A percentile compares a stretch with the other conserved stretches of the same genome.
These are phyloP conservation scores for Amiota mariae DNA, from an alignment of 2,888 invertebrate genomes.

Conservation along the genomic window DNA sequence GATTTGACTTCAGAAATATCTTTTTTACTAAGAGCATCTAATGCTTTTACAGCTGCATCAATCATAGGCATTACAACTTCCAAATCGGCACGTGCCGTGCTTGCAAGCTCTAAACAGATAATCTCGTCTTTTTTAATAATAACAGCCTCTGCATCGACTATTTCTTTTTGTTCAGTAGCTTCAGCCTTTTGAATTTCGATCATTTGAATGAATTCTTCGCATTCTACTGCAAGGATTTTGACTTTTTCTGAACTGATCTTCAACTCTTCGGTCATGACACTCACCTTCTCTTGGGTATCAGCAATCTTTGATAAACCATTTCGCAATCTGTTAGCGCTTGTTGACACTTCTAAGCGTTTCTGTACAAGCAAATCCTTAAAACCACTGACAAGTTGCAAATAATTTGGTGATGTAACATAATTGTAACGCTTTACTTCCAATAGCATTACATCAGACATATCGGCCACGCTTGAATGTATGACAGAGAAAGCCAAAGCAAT, in stretches of 20 bases:
- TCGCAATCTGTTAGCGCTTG: conserved; percentile 84
- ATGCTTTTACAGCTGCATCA: conserved; percentile 84
- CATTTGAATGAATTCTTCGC: conserved; percentile 88
- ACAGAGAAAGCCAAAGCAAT: conserved; percentile 85
- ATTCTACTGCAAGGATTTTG: conserved; percentile 84
- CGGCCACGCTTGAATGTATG: conserved; percentile 87
- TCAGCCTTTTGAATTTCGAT: conserved; percentile 87
- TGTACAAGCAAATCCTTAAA: conserved; percentile 84
- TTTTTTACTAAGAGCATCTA: conserved; percentile 88
- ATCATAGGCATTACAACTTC: conserved; percentile 90
- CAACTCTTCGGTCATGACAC: conserved; percentile 87
- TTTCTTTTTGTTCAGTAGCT: conserved; percentile 87
- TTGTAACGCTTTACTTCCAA: conserved; percentile 85
- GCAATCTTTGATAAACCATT: conserved; percentile 91
- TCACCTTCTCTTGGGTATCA: conserved; percentile 87
- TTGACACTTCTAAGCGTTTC: conserved; percentile 82
- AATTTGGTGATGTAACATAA: conserved; percentile 92
- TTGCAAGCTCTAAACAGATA: conserved; percentile 87
- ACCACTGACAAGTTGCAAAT: conserved; percentile 87
- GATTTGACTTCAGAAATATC: conserved; percentile 93
- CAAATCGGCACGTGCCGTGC: conserved; percentile 86
- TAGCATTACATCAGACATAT: conserved; percentile 83
- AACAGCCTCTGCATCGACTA: conserved; percentile 81
- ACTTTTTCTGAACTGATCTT: conserved; percentile 83
- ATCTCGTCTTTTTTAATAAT: conserved; percentile 87